phyloP scores from a whole-genome alignment of 1,140 invertebrate genomes.

The Pseudomyrmex flavicornis region DNA sequence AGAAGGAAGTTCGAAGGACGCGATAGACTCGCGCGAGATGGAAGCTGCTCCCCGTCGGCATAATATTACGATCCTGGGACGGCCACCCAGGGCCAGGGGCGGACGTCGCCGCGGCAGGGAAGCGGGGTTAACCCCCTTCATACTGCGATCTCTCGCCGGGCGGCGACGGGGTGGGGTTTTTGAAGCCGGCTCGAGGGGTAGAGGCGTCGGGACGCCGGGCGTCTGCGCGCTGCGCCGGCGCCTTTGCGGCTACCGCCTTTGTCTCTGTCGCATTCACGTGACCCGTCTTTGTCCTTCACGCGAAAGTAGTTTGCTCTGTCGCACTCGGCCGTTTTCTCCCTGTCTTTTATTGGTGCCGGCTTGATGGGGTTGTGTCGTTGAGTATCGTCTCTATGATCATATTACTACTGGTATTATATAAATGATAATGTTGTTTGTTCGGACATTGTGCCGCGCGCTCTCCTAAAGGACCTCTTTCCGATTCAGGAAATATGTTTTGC shows the following conservation, averaged over 20 bases:
- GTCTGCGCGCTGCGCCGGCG: conserved; percentile 70
- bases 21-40: conserved; percentile 61
- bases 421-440: conserved; percentile 34
- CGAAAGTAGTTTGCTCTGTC: conserved; percentile 29
- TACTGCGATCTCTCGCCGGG: conserved; percentile 54
- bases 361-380: not conserved
- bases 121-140: conserved; percentile 69
- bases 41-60: conserved; percentile 73
- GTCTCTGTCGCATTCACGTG: not conserved
- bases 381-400: conserved; percentile 13
- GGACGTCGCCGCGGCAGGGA: conserved; percentile 67
- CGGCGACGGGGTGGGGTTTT: conserved; percentile 69
- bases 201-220: conserved; percentile 70
- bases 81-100: conserved; percentile 71
- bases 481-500: not conserved
- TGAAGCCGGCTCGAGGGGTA: conserved; percentile 56
- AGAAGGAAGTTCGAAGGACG: conserved; percentile 55
- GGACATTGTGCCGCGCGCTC: not conserved
- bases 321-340: not conserved
- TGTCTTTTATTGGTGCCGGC: not conserved
- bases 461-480: not conserved
- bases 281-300: not conserved
- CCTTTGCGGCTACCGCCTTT: not conserved
- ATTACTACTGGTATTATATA: not conserved
- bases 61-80: conserved; percentile 72